These are phyloP conservation scores for Polylopha cassiicola DNA, from an alignment of 2,888 invertebrate genomes.

Conservation along the genomic window DNA sequence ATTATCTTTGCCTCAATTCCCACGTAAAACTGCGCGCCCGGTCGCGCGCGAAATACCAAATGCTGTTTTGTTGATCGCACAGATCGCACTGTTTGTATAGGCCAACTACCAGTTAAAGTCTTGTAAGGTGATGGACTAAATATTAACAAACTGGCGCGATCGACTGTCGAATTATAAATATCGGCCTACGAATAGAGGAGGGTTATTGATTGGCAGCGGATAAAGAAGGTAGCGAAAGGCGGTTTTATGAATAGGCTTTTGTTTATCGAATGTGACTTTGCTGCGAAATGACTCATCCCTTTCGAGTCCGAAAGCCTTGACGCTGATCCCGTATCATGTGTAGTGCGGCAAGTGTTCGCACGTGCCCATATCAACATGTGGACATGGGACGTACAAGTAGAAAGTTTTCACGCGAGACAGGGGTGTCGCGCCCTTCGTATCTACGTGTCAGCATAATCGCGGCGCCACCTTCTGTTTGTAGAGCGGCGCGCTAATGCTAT, in stretches of 20 bases:
- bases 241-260: conserved; percentile 11
- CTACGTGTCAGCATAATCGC: conserved; percentile 57
- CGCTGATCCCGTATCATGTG: conserved; percentile 42
- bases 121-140: conserved; percentile 64
- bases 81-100: conserved; percentile 73
- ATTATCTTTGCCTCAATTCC: conserved; percentile 69
- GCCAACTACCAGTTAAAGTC: conserved; percentile 42
- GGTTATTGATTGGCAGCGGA: conserved; percentile 28
- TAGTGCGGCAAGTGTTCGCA: conserved; percentile 37
- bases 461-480: conserved; percentile 61
- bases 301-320: conserved; percentile 28
- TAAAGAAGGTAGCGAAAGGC: conserved; percentile 14
- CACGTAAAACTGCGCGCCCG: conserved; percentile 65
- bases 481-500: conserved; percentile 66
- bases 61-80: conserved; percentile 64
- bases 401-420: conserved; percentile 43
- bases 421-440: conserved; percentile 34
- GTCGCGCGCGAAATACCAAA: conserved; percentile 75
- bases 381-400: conserved; percentile 37
- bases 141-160: conserved; percentile 52
- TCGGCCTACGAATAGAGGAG: conserved; percentile 35
- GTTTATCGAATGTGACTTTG: conserved; percentile 14
- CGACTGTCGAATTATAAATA: conserved; percentile 46
- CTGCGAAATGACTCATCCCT: conserved; percentile 22
- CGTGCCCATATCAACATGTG: conserved; percentile 49